phyloP scores from a whole-genome alignment of 2,113 vertebrate species.

The Mesitornis unicolor region DNA sequence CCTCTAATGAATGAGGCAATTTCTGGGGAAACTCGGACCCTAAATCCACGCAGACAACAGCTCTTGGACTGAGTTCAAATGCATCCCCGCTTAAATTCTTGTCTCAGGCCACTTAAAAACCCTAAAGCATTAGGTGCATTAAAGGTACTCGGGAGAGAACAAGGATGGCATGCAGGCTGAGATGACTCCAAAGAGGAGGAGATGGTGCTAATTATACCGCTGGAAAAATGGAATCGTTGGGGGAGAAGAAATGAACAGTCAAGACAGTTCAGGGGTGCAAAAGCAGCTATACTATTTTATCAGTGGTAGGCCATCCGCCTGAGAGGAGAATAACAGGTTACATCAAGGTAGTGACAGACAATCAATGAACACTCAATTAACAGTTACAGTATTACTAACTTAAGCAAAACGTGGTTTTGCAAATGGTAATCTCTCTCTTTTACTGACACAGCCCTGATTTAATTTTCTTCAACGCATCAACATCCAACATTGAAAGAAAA shows the following conservation, averaged over 20 bases:
- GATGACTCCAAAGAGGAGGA: conserved; percentile 15
- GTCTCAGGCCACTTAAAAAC: background rate
- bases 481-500: background rate
- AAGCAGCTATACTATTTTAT: background rate
- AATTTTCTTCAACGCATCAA: background rate
- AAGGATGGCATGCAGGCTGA: background rate
- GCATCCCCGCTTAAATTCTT: background rate
- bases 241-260: background rate
- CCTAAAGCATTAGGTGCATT: background rate
- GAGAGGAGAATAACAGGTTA: conserved; percentile 13
- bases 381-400: conserved; percentile 61
- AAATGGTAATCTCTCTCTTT: background rate
- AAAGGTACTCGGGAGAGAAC: background rate
- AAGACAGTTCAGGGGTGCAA: background rate
- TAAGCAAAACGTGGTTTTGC: conserved; percentile 10
- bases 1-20: background rate
- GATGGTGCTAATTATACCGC: conserved; percentile 14
- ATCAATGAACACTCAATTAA: conserved; percentile 73
- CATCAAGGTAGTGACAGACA: conserved; percentile 51
- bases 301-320: background rate
- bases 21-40: background rate
- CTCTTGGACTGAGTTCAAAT: background rate
- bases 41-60: background rate
- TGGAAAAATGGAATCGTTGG: conserved; percentile 11
- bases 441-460: background rate